A percentile compares a stretch with the other conserved stretches of the same genome.
Evolutionary conservation across 2,797 vertebrate species (phyloP).

Genomic region (Gallinago nigripennis): DNA sequence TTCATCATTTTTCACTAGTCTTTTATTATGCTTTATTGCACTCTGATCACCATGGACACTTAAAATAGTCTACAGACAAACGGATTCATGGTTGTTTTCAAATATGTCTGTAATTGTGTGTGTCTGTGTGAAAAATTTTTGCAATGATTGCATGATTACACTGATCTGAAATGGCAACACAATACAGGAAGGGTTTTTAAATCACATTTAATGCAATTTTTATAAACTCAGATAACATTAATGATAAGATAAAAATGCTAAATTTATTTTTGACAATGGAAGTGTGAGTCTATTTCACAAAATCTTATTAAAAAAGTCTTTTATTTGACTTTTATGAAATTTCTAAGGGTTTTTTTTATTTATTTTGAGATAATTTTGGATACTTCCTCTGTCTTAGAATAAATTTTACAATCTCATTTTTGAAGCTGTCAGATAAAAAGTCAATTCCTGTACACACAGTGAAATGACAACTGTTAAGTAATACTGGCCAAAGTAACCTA

Average conservation of each 20-base stretch:
- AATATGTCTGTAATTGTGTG: background rate
- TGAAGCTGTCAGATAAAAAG: background rate
- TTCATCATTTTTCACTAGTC: background rate
- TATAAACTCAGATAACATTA: background rate
- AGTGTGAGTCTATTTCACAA: background rate
- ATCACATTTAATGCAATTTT: background rate
- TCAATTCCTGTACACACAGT: background rate
- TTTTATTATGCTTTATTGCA: constrained; percentile 34
- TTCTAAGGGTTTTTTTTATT: background rate
- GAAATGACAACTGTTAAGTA: background rate
- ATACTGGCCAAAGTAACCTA: background rate
- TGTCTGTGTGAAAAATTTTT: background rate
- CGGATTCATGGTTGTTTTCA: background rate
- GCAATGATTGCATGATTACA: background rate
- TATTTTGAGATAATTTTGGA: background rate
- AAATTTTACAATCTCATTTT: background rate
- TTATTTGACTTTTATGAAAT: background rate
- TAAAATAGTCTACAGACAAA: constrained; percentile 11
- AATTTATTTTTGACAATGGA: background rate
- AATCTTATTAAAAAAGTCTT: background rate
- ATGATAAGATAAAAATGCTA: background rate
- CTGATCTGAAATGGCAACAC: background rate
- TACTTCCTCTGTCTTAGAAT: background rate
- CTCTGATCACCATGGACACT: background rate
- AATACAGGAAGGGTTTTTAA: background rate